These are phyloP conservation scores for Euzophera pinguis DNA, from an alignment of 2,888 invertebrate species.

Conservation along the genomic window DNA sequence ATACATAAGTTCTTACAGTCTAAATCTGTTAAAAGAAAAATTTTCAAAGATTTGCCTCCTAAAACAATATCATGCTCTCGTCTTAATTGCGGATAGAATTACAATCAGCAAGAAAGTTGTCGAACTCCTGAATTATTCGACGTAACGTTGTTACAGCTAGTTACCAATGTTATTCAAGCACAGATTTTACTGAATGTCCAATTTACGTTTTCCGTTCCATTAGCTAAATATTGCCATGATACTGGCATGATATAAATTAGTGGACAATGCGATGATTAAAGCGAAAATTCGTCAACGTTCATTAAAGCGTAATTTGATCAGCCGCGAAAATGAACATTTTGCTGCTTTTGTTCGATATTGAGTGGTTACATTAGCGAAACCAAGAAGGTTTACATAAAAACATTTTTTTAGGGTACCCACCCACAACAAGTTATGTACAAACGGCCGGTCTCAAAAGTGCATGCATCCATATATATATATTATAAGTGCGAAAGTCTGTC, in stretches of 20 bases:
- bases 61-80: background rate
- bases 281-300: constrained; percentile 32
- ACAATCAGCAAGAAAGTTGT: constrained; percentile 15
- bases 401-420: too few relatives aligned
- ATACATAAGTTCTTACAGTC: too few relatives aligned
- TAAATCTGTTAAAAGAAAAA: too few relatives aligned
- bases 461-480: too few relatives aligned
- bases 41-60: too few relatives aligned
- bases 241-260: constrained; percentile 36
- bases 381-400: too few relatives aligned
- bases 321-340: background rate
- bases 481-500: too few relatives aligned
- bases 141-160: constrained; percentile 16
- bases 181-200: constrained; percentile 30
- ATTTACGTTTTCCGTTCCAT: constrained; percentile 27
- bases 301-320: constrained; percentile 25
- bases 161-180: constrained; percentile 31
- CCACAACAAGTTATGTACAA: too few relatives aligned
- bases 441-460: too few relatives aligned
- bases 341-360: background rate
- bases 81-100: constrained; percentile 12
- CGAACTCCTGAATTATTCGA: constrained; percentile 13
- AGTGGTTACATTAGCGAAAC: too few relatives aligned
- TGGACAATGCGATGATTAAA: constrained; percentile 39
- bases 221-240: constrained; percentile 25